Evolutionary conservation across 2,113 vertebrate species (phyloP).

Genomic region (Cygnus buccinator): DNA sequence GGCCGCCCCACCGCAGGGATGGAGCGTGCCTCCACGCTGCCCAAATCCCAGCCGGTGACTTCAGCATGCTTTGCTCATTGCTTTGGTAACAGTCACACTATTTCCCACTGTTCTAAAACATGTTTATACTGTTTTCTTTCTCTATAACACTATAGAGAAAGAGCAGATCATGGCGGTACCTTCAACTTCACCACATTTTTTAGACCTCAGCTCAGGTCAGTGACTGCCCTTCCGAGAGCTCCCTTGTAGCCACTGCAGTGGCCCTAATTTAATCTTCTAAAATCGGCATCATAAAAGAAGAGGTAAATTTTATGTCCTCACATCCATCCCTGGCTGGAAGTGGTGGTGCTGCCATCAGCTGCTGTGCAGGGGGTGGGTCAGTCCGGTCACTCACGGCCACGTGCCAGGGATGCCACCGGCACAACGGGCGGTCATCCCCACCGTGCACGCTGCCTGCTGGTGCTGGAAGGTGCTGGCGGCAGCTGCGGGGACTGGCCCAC

Average conservation of each 20-base stretch:
- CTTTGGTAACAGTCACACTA: too few relatives aligned
- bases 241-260: not conserved
- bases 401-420: not conserved
- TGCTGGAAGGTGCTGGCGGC: rapidly evolving
- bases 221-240: not conserved
- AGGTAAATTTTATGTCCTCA: not conserved
- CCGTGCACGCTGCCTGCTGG: not conserved
- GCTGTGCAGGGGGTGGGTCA: not conserved
- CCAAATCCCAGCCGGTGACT: too few relatives aligned
- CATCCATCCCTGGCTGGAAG: not conserved
- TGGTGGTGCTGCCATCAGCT: not conserved
- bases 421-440: rapidly evolving
- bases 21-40: too few relatives aligned
- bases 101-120: too few relatives aligned
- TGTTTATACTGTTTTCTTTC: too few relatives aligned
- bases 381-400: not conserved
- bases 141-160: too few relatives aligned
- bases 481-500: too few relatives aligned
- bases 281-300: not conserved
- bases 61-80: too few relatives aligned
- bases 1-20: too few relatives aligned
- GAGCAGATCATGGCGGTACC: rapidly evolving
- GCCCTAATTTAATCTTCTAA: not conserved
- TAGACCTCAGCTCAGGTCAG: too few relatives aligned
- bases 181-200: rapidly evolving